Conservation (phyloP, 1,140 invertebrate genomes). For the Ectropis grisescens region DNA sequence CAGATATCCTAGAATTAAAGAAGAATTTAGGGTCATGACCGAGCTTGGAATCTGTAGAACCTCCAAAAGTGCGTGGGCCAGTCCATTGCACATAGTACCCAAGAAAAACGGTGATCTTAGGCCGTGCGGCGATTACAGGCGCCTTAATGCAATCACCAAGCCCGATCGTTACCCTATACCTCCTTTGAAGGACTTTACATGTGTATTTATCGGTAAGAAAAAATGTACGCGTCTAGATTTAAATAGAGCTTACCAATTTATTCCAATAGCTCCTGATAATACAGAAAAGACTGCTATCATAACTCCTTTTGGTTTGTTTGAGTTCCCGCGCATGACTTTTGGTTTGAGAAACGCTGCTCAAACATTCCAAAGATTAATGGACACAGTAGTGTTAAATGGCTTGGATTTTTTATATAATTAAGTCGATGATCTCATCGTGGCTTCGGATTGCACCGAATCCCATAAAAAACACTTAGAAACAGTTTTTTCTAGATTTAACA, state of each 20-base stretch:
- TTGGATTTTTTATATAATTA: slow-evolving; percentile 2
- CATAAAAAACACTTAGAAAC: slow-evolving; percentile 1
- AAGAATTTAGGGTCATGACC: slow-evolving; percentile 5
- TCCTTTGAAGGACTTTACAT: neutral
- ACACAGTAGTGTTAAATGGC: neutral
- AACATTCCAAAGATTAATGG: slow-evolving; percentile 5
- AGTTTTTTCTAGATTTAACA: neutral
- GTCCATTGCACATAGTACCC: slow-evolving; percentile 33
- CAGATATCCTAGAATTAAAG: slow-evolving; percentile 1
- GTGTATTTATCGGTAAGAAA: neutral
- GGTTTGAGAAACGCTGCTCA: slow-evolving; percentile 3
- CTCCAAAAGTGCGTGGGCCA: slow-evolving; percentile 27
- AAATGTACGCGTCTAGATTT: neutral
- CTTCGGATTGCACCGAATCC: neutral
- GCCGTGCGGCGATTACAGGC: slow-evolving; percentile 48
- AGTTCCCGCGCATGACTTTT: slow-evolving; percentile 6
- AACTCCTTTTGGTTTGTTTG: slow-evolving; percentile 3
- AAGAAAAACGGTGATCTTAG: slow-evolving; percentile 40
- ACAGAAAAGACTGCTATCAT: slow-evolving; percentile 3
- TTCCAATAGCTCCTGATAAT: neutral
- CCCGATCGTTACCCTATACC: slow-evolving; percentile 35
- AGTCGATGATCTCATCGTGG: slow-evolving; percentile 2
- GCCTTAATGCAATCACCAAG: slow-evolving; percentile 38
- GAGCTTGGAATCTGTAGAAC: slow-evolving; percentile 5
- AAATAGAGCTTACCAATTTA: slow-evolving; percentile 1